phyloP scores from a whole-genome alignment of 1,140 invertebrate genomes.

The Orchestia grillus region DNA sequence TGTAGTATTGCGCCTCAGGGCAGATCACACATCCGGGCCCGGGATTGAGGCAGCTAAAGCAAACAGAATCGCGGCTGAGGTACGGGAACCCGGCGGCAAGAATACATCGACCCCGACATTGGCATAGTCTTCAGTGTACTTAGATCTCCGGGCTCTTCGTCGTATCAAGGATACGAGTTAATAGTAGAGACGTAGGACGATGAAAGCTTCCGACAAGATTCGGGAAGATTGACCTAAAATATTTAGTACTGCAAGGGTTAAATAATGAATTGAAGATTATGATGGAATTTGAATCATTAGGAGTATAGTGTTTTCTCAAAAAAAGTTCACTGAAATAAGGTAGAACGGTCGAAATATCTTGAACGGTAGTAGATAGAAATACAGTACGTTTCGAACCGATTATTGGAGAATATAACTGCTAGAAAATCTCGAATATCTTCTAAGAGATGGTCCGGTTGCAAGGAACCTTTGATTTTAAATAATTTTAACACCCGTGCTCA shows the following conservation, averaged over 20 bases:
- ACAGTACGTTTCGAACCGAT: no score
- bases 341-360: no score
- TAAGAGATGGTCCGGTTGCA: no score
- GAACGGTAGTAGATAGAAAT: no score
- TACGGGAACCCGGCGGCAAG: neutral
- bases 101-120: neutral
- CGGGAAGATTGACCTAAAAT: neutral
- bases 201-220: neutral
- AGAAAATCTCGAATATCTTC: no score
- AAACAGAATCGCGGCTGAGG: neutral
- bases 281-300: neutral
- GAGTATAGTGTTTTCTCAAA: no score
- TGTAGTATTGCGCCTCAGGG: conserved; percentile 8
- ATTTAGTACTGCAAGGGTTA: neutral
- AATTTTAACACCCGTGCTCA: no score
- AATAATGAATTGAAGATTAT: neutral
- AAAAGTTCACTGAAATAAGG: no score
- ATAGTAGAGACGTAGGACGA: neutral
- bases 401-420: no score
- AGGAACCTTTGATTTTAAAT: no score
- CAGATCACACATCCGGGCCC: neutral
- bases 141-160: neutral
- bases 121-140: neutral
- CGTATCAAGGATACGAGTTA: neutral
- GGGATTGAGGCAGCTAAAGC: conserved; percentile 29